These are phyloP conservation scores for Acrocephalus kingi DNA, from an alignment of 2,113 vertebrate genomes.

Conservation along the genomic window DNA sequence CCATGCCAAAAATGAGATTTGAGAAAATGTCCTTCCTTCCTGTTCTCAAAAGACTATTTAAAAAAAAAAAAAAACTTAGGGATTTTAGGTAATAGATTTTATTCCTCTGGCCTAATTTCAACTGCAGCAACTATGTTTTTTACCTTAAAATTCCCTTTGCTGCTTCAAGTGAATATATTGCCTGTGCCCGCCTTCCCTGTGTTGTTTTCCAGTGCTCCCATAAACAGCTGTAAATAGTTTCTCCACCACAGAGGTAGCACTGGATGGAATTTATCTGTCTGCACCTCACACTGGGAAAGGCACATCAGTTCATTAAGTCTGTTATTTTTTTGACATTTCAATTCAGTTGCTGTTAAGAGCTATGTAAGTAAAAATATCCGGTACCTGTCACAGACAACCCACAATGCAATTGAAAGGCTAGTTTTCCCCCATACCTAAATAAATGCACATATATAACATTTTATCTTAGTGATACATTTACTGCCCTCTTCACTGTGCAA, in stretches of 20 bases:
- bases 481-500: background rate
- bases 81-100: background rate
- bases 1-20: background rate
- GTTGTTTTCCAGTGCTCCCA: background rate
- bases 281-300: background rate
- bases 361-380: background rate
- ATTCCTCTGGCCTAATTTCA: background rate
- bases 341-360: background rate
- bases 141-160: background rate
- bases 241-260: background rate
- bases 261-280: background rate
- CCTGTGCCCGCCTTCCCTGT: background rate
- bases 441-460: background rate
- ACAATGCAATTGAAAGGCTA: background rate
- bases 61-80: background rate
- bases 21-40: background rate
- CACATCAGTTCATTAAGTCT: background rate
- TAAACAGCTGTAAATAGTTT: slow-evolving; percentile 21
- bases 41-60: background rate
- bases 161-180: background rate
- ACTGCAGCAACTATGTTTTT: background rate
- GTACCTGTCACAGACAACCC: background rate
- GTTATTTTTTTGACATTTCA: background rate
- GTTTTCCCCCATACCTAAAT: background rate
- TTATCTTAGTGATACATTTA: background rate